A percentile compares a stretch with the other conserved stretches of the same genome.
Evolutionary conservation across 2,888 invertebrate species (phyloP).

Genomic region (Caenorhabditis sulstoni): DNA sequence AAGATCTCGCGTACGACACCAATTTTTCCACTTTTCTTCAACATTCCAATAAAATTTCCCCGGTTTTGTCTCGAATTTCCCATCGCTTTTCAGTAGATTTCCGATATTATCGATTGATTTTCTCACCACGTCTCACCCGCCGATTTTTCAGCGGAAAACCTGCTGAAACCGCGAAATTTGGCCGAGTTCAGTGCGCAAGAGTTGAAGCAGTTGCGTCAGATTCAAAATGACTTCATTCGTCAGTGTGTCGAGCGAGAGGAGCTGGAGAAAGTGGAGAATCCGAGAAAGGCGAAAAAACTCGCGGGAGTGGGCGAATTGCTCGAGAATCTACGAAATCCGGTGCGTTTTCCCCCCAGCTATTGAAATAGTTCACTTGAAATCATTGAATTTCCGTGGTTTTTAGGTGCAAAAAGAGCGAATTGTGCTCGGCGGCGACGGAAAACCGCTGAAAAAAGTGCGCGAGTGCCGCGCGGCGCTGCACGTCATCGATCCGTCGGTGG

Average conservation of each 20-base stretch:
- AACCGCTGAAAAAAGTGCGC: slow-evolving; percentile 23
- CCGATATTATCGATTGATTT: too few species aligned
- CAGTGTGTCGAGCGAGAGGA: neutral
- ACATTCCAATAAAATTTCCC: neutral
- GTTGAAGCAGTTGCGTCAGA: slow-evolving; percentile 4
- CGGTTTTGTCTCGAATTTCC: neutral
- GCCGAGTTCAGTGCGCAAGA: neutral
- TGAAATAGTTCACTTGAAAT: neutral
- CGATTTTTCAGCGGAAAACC: neutral
- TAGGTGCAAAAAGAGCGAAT: slow-evolving; percentile 38
- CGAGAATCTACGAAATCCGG: slow-evolving; percentile 29
- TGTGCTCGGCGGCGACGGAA: slow-evolving; percentile 38
- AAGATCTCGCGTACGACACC: too few species aligned
- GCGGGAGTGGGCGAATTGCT: slow-evolving; percentile 38
- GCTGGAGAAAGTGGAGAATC: neutral
- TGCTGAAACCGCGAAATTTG: neutral
- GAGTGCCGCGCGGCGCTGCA: slow-evolving; percentile 21
- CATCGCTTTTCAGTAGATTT: neutral
- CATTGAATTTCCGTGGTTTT: neutral
- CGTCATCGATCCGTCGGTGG: slow-evolving; percentile 22
- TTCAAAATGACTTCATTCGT: slow-evolving; percentile 23
- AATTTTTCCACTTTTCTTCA: too few species aligned
- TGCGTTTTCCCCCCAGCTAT: neutral
- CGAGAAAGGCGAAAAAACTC: slow-evolving; percentile 5
- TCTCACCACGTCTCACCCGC: too few species aligned